Percentiles rank a stretch among this genome's conserved stretches.
Evolutionary conservation across 2,888 invertebrate genomes (phyloP).

Genomic region (Tubulanus polymorphus): DNA sequence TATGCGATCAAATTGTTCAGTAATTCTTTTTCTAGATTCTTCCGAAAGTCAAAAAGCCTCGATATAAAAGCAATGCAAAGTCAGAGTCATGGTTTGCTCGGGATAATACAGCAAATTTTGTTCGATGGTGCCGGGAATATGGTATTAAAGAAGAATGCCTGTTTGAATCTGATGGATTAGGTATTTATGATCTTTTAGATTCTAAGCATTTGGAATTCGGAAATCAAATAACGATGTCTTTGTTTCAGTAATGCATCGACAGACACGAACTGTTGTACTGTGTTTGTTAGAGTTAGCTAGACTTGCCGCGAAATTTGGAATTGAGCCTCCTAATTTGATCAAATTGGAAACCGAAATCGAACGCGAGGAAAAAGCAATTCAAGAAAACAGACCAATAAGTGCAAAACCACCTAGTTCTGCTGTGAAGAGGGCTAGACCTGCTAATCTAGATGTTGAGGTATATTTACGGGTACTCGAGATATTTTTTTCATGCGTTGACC

Average conservation of each 20-base stretch:
- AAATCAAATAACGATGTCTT: slow-evolving; percentile 6
- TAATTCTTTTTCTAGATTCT: slow-evolving; percentile 21
- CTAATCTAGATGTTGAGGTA: too few relatives aligned
- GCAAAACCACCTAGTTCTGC: too few relatives aligned
- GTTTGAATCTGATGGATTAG: slow-evolving; percentile 85
- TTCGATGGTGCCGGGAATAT: slow-evolving; percentile 77
- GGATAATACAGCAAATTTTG: slow-evolving; percentile 85
- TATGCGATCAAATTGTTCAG: neutral
- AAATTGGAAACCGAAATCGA: slow-evolving; percentile 82
- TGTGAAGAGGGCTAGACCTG: too few relatives aligned
- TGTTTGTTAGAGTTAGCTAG: slow-evolving; percentile 82
- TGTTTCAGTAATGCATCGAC: slow-evolving; percentile 70
- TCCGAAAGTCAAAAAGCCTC: slow-evolving; percentile 28
- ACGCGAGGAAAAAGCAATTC: slow-evolving; percentile 61
- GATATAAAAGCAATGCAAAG: slow-evolving; percentile 77
- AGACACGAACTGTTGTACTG: slow-evolving; percentile 77
- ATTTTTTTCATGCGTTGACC: too few relatives aligned
- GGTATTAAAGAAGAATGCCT: slow-evolving; percentile 83
- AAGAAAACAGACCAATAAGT: too few relatives aligned
- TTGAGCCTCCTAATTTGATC: slow-evolving; percentile 79
- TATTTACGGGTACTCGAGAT: too few relatives aligned
- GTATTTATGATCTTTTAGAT: slow-evolving; percentile 61
- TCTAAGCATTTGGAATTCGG: neutral
- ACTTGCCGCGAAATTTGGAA: slow-evolving; percentile 66
- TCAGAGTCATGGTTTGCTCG: slow-evolving; percentile 82